Conservation (phyloP, 2,888 invertebrate genomes). For the Ichneumon xanthorius region DNA sequence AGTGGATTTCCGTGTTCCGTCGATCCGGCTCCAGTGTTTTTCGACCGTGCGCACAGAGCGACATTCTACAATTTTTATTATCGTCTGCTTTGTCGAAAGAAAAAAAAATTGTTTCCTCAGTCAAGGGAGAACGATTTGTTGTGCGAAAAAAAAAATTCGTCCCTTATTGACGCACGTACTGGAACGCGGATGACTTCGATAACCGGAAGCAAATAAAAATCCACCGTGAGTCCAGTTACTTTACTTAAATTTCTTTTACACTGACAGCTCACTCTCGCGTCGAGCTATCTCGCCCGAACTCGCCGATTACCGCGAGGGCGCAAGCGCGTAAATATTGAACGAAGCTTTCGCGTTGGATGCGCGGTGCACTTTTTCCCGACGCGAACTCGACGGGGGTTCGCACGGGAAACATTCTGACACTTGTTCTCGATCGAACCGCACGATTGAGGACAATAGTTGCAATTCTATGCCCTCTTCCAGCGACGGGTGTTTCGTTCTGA, state of each 20-base stretch:
- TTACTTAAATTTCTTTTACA: conserved; percentile 31
- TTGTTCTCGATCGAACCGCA: conserved; percentile 19
- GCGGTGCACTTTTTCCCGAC: conserved; percentile 10
- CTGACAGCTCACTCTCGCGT: conserved; percentile 30
- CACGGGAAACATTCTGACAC: conserved; percentile 7
- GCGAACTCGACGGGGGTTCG: conserved; percentile 1
- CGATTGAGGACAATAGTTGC: background rate
- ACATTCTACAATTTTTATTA: conserved; percentile 27
- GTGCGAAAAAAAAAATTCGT: background rate
- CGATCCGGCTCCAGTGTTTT: conserved; percentile 21
- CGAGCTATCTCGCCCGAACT: conserved; percentile 15
- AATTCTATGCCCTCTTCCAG: background rate
- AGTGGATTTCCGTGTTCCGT: conserved; percentile 14
- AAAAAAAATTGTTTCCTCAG: conserved; percentile 1
- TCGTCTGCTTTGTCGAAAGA: background rate
- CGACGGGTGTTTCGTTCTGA: background rate
- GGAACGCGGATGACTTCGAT: background rate
- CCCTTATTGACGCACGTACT: background rate
- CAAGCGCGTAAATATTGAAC: conserved; percentile 63
- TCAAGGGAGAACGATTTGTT: background rate
- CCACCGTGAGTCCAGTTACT: conserved; percentile 8
- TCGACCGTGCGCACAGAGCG: background rate
- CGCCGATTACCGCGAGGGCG: conserved; percentile 35
- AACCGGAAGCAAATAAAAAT: conserved; percentile 23
- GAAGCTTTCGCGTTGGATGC: conserved; percentile 26